phyloP scores from a whole-genome alignment of 92 coral and sea anemone genomes.

The Pocillopora grandis region DNA sequence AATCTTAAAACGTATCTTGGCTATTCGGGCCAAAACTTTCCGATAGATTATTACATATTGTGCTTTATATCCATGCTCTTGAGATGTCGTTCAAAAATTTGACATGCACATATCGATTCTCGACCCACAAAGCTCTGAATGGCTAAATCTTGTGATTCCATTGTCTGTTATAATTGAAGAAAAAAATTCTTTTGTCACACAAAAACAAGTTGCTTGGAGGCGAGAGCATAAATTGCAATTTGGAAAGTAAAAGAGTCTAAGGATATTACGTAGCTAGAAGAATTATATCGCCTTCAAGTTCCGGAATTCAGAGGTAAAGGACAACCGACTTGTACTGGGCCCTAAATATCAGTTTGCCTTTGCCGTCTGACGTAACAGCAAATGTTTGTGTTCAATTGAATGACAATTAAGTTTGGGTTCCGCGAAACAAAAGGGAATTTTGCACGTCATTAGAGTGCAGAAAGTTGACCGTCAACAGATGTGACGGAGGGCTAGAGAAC shows the following conservation, averaged over 20 bases:
- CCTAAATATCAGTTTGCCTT: constrained; percentile 6
- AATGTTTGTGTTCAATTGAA: constrained; percentile 34
- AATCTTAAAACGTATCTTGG: background rate
- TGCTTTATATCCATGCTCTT: background rate
- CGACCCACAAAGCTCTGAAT: constrained; percentile 13
- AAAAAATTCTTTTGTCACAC: constrained; percentile 26
- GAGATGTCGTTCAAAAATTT: constrained; percentile 12
- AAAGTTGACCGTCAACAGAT: constrained; percentile 40
- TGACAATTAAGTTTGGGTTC: constrained; percentile 23
- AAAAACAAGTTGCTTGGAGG: constrained; percentile 8
- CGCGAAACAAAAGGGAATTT: constrained; percentile 35
- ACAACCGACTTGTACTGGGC: constrained; percentile 6
- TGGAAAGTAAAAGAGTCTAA: background rate
- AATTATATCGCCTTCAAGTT: background rate
- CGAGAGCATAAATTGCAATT: constrained; percentile 2
- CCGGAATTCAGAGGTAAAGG: background rate
- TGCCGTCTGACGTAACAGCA: constrained; percentile 31
- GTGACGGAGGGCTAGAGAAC: constrained; percentile 26
- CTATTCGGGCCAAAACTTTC: background rate
- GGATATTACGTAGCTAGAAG: background rate
- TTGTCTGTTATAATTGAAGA: constrained; percentile 18
- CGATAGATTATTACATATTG: background rate
- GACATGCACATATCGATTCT: constrained; percentile 6
- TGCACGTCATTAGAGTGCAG: constrained; percentile 44
- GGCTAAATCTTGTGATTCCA: background rate